Evolutionary conservation across 2,888 invertebrate genomes (phyloP).

Genomic region (Xanthia icteritia): DNA sequence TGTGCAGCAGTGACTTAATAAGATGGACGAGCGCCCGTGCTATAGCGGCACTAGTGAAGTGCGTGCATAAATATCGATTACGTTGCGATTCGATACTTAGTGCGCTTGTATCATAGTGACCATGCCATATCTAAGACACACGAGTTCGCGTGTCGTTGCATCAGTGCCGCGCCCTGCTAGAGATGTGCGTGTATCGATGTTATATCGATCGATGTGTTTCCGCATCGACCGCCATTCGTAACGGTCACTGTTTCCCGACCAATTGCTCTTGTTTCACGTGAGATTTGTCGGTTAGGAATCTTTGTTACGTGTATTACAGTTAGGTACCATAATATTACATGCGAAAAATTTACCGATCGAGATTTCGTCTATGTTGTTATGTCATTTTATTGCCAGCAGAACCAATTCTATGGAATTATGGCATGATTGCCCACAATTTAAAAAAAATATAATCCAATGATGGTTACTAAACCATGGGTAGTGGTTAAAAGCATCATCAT

Average conservation of each 20-base stretch:
- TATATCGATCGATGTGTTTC: constrained; percentile 76
- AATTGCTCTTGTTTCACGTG: constrained; percentile 57
- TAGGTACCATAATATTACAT: constrained; percentile 20
- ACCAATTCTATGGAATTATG: not conserved
- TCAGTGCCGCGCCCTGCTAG: constrained; percentile 83
- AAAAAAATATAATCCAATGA: too few species aligned
- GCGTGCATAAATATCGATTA: constrained; percentile 60
- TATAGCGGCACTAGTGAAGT: constrained; percentile 58
- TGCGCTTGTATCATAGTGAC: constrained; percentile 55
- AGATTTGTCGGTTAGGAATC: constrained; percentile 39
- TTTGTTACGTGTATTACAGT: constrained; percentile 39
- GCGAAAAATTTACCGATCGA: constrained; percentile 36
- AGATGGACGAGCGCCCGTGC: constrained; percentile 36
- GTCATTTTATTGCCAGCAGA: constrained; percentile 18
- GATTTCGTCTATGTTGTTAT: constrained; percentile 11
- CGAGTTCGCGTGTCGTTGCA: constrained; percentile 85
- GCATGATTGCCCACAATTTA: not conserved
- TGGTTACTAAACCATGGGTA: too few species aligned
- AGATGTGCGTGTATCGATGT: constrained; percentile 84
- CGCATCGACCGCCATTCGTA: constrained; percentile 73
- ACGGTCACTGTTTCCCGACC: constrained; percentile 70
- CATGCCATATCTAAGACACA: constrained; percentile 61
- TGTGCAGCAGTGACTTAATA: constrained; percentile 50
- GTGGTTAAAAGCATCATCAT: not conserved
- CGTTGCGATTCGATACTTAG: constrained; percentile 71